Base-by-base conservation (phyloP, 2,888 invertebrate species). In the Eupithecia pulchellata region DNA sequence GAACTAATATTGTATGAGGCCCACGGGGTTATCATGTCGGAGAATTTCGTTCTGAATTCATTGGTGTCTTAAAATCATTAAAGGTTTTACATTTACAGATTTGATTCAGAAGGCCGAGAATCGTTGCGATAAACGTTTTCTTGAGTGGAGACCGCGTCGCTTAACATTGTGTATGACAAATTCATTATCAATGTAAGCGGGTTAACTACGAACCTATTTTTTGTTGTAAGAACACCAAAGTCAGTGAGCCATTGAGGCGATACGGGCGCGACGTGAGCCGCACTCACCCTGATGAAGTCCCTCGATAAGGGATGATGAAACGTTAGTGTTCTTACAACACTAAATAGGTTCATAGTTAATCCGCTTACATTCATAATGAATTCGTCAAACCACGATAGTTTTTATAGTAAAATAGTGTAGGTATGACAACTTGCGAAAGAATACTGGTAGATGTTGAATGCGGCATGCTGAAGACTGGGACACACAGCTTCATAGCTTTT, bases 1-100 rank as follows among this genome's bases (percentile, higher is more conserved):
- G 14, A 34, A 34, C 34, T 13, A 61, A 61, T 61, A 34, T 61
- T 61, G 32, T 61, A 20, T 11, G 20, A 32, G 32, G 61, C 32
- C 34, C n/a, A n/a, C 17, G 17, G 29, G 27, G 57, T 29, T 29
- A 57, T 17, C n/a, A n/a, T n/a, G 9, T 20, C 9, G 5, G 3
- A 47, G 2, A 20, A 47, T 20, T 47, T 6, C 2, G 42, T 20
- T 42, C 9, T 42, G 1, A 47, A 47, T 47, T n/a, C 20, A 20
- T 20, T 9, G 8, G 42, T 42, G 6, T 2, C 42, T 47, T 20
- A 2, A 9, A 47, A 47, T 47, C n/a, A 9, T 47, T 47, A n/a
- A 2, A 42, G 42, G 42, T 42, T n/a, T n/a, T n/a, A 42, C 8
- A 47, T 3, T 6, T n/a, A n/a, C n/a, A n/a, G 42, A 8, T 47